Evolutionary conservation across 2,888 invertebrate genomes (phyloP).

Genomic region (Lithophane semibrunnea): DNA sequence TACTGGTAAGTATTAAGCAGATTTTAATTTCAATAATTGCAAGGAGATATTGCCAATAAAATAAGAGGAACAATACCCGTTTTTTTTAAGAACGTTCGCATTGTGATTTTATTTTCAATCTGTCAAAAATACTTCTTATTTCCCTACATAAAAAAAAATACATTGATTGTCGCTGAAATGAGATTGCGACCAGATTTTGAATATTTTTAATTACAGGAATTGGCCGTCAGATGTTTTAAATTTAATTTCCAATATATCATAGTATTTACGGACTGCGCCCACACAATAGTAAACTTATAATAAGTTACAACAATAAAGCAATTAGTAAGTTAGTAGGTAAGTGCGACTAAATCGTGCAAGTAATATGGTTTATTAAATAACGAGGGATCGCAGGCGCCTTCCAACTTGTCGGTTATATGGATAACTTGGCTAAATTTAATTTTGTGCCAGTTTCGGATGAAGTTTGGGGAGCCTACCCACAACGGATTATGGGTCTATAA

Average conservation of each 20-base stretch:
- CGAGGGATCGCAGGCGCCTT: conserved; percentile 35
- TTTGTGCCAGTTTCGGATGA: conserved; percentile 31
- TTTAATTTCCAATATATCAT: not conserved
- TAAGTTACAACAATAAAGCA: conserved; percentile 35
- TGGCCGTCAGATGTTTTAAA: not conserved
- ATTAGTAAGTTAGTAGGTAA: conserved; percentile 36
- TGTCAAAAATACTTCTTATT: not conserved
- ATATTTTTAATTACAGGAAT: not conserved
- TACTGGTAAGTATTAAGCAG: not conserved
- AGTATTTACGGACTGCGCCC: not conserved
- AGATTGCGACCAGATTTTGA: not conserved
- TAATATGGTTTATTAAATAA: conserved; percentile 53
- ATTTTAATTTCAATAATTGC: not conserved
- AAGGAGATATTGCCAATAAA: not conserved
- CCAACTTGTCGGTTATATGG: conserved; percentile 36
- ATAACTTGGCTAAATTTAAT: conserved; percentile 56
- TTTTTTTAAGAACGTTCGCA: not conserved
- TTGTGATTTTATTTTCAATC: not conserved
- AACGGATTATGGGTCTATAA: not conserved
- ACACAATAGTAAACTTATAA: conserved; percentile 18
- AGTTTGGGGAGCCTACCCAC: conserved; percentile 20
- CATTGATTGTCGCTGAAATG: not conserved
- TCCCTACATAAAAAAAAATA: not conserved
- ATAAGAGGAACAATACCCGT: not conserved
- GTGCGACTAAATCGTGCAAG: conserved; percentile 29